phyloP scores from a whole-genome alignment of 1,140 invertebrate genomes.

The Micrasema longulum region DNA sequence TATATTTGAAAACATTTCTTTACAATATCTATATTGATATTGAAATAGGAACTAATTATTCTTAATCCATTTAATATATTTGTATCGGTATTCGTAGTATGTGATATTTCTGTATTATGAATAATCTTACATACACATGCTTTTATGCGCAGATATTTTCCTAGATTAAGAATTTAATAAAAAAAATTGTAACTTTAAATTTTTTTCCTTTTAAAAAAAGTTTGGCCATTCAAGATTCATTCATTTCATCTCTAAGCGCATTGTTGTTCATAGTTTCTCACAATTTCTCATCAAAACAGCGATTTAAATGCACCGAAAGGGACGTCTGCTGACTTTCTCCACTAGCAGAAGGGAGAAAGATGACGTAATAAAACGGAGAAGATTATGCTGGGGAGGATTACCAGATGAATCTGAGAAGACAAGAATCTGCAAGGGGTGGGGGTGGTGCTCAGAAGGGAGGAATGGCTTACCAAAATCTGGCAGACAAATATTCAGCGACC shows the following conservation, averaged over 20 bases:
- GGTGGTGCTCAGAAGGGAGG: too few relatives aligned
- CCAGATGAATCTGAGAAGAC: constrained; percentile 43
- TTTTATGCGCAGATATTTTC: too few relatives aligned
- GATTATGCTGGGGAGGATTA: constrained; percentile 51
- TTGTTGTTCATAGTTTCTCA: constrained; percentile 51
- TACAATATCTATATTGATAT: too few relatives aligned
- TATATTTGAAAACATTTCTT: too few relatives aligned
- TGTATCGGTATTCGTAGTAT: too few relatives aligned
- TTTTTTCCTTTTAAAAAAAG: too few relatives aligned
- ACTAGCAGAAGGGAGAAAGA: constrained; percentile 9
- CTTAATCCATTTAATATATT: too few relatives aligned
- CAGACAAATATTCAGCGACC: constrained; percentile 14
- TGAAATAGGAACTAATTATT: too few relatives aligned
- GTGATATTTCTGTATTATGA: too few relatives aligned
- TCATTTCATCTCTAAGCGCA: constrained; percentile 14
- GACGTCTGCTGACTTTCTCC: not conserved
- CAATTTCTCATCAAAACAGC: constrained; percentile 54
- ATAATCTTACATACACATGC: too few relatives aligned
- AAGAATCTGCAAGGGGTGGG: constrained; percentile 39
- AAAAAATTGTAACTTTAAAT: too few relatives aligned
- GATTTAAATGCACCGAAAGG: constrained; percentile 50
- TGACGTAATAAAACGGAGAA: constrained; percentile 52
- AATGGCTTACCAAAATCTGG: not conserved
- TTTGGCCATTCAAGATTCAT: constrained; percentile 19
- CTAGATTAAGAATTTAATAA: too few relatives aligned